phyloP scores from a whole-genome alignment of 2,888 invertebrate genomes.

The Muschampia plurimacula region DNA sequence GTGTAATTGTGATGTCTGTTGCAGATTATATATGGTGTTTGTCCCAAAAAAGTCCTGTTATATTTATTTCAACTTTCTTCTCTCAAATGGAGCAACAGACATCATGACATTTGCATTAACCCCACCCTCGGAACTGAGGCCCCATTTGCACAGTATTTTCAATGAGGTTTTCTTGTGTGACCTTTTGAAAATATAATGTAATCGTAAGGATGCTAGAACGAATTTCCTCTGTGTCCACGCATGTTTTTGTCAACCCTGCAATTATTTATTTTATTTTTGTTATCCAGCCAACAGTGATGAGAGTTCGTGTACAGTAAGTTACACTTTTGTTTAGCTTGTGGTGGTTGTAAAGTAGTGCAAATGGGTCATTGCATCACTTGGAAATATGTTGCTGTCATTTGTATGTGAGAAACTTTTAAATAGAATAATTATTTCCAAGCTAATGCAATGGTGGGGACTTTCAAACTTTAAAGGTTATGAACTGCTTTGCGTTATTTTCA shows the following conservation, averaged over 20 bases:
- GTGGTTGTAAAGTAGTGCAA: conserved; percentile 69
- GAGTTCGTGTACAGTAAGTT: conserved; percentile 45
- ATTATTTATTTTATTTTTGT: conserved; percentile 54
- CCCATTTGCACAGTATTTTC: conserved; percentile 81
- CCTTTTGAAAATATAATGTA: conserved; percentile 58
- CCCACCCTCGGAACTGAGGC: conserved; percentile 74
- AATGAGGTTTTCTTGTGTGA: conserved; percentile 53
- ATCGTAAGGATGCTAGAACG: conserved; percentile 48
- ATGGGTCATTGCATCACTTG: conserved; percentile 79
- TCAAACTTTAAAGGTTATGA: conserved; percentile 60
- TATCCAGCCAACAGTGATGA: conserved; percentile 56
- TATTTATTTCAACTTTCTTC: neutral
- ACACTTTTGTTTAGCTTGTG: conserved; percentile 51
- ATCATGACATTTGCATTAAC: conserved; percentile 60
- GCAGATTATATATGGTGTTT: conserved; percentile 46
- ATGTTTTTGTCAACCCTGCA: conserved; percentile 71
- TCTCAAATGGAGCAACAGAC: conserved; percentile 65
- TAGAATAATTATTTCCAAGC: conserved; percentile 54
- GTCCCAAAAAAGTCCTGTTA: neutral
- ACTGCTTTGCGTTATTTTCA: conserved; percentile 69
- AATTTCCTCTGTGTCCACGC: conserved; percentile 82
- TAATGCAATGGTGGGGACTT: conserved; percentile 72
- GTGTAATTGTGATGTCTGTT: conserved; percentile 67
- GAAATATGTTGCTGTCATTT: conserved; percentile 47
- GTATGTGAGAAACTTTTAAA: neutral